Conservation (phyloP, 2,113 vertebrate genomes). For the Rhinolophus sinicus region DNA sequence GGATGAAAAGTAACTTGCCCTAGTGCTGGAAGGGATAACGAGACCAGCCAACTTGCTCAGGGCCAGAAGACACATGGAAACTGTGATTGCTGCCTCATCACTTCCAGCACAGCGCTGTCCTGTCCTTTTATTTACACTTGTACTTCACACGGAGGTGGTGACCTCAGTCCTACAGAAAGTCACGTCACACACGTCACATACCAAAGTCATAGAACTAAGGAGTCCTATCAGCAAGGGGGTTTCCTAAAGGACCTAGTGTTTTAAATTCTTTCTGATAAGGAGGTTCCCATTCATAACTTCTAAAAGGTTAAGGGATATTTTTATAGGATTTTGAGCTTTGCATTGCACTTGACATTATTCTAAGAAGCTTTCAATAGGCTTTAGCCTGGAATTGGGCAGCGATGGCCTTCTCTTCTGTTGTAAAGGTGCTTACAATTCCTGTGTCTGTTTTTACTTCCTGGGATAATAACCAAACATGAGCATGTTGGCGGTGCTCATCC, state of each 20-base stretch:
- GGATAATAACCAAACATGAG: neutral
- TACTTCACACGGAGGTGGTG: neutral
- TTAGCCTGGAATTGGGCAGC: neutral
- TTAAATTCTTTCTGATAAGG: neutral
- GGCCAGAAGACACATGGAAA: fast-evolving
- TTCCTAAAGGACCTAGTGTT: neutral
- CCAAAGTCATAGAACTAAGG: neutral
- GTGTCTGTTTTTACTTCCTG: neutral
- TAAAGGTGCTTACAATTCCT: neutral
- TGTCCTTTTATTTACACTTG: neutral
- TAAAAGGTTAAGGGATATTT: neutral
- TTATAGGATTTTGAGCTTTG: neutral
- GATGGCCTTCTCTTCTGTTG: neutral
- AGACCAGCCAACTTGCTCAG: neutral
- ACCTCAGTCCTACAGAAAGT: neutral
- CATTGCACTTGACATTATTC: neutral
- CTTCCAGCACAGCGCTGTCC: neutral
- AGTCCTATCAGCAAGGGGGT: neutral
- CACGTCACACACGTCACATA: neutral
- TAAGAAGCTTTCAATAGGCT: neutral
- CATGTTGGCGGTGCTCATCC: neutral
- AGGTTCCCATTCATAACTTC: neutral
- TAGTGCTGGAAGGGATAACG: neutral
- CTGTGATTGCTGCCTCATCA: fast-evolving
- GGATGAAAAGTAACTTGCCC: neutral